Conservation (phyloP, 2,888 invertebrate species). For the Aquatica leii region DNA sequence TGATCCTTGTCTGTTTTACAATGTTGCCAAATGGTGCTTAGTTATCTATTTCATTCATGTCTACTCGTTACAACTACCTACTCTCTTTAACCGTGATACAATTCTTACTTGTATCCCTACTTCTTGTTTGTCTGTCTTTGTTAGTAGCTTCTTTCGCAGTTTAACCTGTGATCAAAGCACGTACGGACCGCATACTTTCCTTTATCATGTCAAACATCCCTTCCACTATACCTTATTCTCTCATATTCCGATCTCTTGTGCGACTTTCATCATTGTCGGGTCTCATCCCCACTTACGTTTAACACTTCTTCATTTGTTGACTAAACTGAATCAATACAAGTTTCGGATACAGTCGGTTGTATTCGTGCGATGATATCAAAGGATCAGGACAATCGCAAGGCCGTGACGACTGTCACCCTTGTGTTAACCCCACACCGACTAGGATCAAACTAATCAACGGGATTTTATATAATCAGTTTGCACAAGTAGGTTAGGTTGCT, state of each 20-base stretch:
- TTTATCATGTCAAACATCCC: conserved; percentile 42
- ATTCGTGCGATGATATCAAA: conserved; percentile 51
- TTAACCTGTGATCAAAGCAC: conserved; percentile 53
- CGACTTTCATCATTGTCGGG: conserved; percentile 49
- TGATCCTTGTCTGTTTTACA: conserved; percentile 54
- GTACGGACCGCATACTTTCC: conserved; percentile 51
- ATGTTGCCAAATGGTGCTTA: conserved; percentile 46
- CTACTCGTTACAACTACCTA: conserved; percentile 25
- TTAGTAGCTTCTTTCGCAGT: conserved; percentile 51
- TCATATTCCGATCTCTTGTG: conserved; percentile 20
- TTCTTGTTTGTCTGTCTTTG: conserved; percentile 49
- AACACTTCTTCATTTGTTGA: conserved; percentile 59
- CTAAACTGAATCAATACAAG: conserved; percentile 54
- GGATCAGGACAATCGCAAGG: conserved; percentile 55
- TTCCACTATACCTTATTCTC: conserved; percentile 32
- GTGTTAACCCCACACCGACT: conserved; percentile 51
- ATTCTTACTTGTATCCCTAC: conserved; percentile 51
- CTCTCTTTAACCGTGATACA: conserved; percentile 41
- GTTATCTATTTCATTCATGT: conserved; percentile 36
- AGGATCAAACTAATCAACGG: conserved; percentile 54
- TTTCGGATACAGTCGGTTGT: conserved; percentile 51
- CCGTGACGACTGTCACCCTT: conserved; percentile 56
- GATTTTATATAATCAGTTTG: conserved; percentile 39
- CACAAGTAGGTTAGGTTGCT: conserved; percentile 40
- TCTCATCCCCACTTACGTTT: conserved; percentile 46